A percentile compares a stretch with the other conserved stretches of the same genome.
Evolutionary conservation across 1,140 invertebrate genomes (phyloP).

Genomic region (Monochamus saltuarius): DNA sequence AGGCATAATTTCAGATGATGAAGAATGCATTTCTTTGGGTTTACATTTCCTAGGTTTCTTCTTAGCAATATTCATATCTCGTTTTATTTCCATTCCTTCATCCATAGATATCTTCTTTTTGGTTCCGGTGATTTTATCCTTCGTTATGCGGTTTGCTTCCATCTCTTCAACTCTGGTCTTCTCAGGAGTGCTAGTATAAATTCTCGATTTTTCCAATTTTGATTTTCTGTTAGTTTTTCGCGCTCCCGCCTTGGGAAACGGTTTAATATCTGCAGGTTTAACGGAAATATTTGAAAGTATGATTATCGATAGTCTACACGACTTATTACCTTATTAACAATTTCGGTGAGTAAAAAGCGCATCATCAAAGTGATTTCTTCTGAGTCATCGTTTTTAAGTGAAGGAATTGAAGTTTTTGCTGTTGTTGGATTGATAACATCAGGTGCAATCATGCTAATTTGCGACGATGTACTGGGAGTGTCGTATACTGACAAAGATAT

Average conservation of each 20-base stretch:
- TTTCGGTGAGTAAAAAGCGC: not conserved
- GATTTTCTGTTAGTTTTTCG: conserved; percentile 16
- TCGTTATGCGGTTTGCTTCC: conserved; percentile 10
- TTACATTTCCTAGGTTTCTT: no score
- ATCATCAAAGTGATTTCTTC: no score
- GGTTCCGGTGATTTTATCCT: conserved; percentile 5
- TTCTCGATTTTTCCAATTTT: conserved; percentile 23
- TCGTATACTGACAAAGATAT: no score
- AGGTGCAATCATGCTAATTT: no score
- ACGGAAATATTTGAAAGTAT: conserved; percentile 12
- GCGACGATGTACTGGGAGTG: no score
- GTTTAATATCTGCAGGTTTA: conserved; percentile 3
- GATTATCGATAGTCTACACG: conserved; percentile 12
- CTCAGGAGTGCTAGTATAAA: conserved; percentile 29
- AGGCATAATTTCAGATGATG: no score
- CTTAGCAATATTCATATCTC: no score
- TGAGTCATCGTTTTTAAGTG: not conserved
- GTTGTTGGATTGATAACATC: conserved; percentile 4
- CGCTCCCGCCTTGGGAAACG: conserved; percentile 1
- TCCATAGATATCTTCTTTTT: conserved; percentile 4
- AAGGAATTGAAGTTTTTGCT: not conserved
- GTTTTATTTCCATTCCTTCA: no score
- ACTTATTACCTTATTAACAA: conserved; percentile 6
- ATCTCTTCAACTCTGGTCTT: conserved; percentile 28
- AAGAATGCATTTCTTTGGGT: no score